phyloP scores from a whole-genome alignment of 2,888 invertebrate species.

The Pyrochroa serraticornis region DNA sequence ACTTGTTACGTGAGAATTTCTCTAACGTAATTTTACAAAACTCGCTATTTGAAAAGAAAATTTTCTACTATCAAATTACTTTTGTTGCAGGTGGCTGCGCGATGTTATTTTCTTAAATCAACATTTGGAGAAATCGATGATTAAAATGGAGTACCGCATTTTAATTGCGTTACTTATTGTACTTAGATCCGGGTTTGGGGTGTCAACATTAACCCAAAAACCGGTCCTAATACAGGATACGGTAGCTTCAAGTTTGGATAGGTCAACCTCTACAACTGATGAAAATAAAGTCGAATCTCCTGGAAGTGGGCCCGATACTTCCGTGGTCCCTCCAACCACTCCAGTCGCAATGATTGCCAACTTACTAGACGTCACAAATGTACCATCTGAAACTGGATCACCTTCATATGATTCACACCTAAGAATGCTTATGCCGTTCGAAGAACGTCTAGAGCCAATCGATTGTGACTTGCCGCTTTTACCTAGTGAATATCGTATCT shows the following conservation, averaged over 20 bases:
- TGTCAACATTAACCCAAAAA: background rate
- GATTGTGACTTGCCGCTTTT: conserved; percentile 71
- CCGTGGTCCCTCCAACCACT: conserved; percentile 12
- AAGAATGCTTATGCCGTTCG: conserved; percentile 61
- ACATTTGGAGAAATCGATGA: no score
- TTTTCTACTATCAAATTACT: no score
- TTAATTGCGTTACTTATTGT: background rate
- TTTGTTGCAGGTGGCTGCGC: no score
- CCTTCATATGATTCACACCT: conserved; percentile 7
- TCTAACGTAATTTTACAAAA: no score
- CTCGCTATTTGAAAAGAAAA: no score
- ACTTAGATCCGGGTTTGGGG: background rate
- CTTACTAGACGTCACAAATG: conserved; percentile 9
- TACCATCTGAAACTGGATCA: conserved; percentile 8
- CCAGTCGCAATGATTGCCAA: conserved; percentile 9
- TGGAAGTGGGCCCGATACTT: conserved; percentile 18
- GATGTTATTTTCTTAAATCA: no score
- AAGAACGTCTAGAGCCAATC: conserved; percentile 68
- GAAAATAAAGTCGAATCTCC: background rate
- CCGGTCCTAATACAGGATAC: background rate
- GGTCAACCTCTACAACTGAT: background rate
- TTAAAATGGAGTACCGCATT: background rate
- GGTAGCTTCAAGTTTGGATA: background rate
- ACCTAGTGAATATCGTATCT: conserved; percentile 69
- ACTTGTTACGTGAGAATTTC: no score